Conservation (phyloP, 1,140 invertebrate genomes). For the Calosoma granatense region DNA sequence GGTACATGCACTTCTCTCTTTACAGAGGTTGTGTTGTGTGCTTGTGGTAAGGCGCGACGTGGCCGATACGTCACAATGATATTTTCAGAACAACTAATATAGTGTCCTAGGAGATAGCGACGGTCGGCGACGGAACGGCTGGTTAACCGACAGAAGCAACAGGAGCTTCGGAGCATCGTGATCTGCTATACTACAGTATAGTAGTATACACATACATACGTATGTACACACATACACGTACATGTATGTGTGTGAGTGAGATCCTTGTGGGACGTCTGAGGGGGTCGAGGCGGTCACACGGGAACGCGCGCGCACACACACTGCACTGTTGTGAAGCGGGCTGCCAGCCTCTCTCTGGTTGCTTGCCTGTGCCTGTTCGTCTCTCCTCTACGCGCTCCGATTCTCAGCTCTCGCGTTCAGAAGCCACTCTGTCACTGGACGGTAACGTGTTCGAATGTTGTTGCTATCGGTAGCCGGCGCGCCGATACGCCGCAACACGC, state of each 20-base stretch:
- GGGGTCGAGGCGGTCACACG: background rate
- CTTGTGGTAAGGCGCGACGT: no score
- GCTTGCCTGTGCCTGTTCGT: no score
- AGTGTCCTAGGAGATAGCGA: background rate
- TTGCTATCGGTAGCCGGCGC: background rate
- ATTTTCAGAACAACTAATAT: constrained; percentile 8
- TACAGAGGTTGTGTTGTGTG: no score
- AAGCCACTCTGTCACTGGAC: constrained; percentile 1
- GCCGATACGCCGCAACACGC: background rate
- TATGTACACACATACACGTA: background rate
- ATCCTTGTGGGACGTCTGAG: background rate
- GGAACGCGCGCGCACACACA: background rate
- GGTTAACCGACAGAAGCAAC: constrained; percentile 4
- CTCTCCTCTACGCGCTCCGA: no score
- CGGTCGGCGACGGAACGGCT: background rate
- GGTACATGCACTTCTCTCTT: no score
- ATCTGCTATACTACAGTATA: background rate
- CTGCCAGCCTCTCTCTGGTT: background rate
- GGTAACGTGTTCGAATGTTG: background rate
- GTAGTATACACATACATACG: background rate
- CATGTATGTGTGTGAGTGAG: background rate
- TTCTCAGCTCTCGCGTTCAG: no score
- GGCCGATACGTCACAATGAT: background rate
- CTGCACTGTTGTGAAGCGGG: constrained; percentile 1
- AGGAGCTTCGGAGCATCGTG: background rate